Conservation (phyloP, 2,797 vertebrate genomes). For the Decapterus maruadsi region DNA sequence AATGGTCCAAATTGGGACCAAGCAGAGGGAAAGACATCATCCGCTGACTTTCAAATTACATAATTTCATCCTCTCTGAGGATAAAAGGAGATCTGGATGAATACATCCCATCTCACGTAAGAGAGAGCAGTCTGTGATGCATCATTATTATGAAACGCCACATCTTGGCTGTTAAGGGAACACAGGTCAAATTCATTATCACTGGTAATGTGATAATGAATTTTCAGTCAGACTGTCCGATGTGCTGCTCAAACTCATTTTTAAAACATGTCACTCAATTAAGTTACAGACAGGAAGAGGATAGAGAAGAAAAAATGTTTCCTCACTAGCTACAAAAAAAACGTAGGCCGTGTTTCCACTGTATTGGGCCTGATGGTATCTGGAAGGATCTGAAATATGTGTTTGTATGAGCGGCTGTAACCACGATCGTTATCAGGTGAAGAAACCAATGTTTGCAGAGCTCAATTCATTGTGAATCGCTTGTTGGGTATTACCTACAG, state of each 20-base stretch:
- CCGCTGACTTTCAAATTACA: not conserved
- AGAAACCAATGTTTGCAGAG: not conserved
- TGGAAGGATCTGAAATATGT: not conserved
- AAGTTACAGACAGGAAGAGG: not conserved
- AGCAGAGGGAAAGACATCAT: not conserved
- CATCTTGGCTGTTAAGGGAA: not conserved
- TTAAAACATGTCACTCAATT: not conserved
- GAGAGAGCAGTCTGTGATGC: not conserved
- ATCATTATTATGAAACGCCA: not conserved
- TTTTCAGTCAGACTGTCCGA: not conserved
- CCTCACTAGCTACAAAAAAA: not conserved
- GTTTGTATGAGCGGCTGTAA: not conserved
- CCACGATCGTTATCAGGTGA: not conserved
- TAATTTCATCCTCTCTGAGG: not conserved
- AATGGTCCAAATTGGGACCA: not conserved
- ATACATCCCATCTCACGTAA: not conserved
- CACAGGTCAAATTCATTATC: slow-evolving; percentile 3
- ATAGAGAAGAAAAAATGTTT: not conserved
- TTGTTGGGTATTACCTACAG: not conserved
- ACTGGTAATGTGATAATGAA: not conserved
- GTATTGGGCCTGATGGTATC: not conserved
- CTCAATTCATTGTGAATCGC: not conserved
- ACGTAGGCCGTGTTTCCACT: not conserved
- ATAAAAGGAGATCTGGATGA: not conserved
- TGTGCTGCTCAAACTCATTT: not conserved